These are phyloP conservation scores for Tiphia femorata DNA, from an alignment of 2,888 invertebrate species.

Conservation along the genomic window DNA sequence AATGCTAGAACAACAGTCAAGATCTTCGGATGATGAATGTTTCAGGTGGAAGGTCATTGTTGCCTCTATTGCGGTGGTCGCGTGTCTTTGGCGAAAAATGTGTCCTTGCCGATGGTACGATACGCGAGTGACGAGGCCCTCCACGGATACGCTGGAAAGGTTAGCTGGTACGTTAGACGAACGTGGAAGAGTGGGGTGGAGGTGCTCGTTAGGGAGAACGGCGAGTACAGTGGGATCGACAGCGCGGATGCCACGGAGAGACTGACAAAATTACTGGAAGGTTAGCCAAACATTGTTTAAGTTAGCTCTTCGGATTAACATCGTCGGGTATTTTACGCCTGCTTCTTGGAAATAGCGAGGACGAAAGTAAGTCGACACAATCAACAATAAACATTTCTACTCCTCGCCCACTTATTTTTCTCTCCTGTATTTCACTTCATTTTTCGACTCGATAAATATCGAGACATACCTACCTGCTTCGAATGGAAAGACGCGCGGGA, in stretches of 20 bases:
- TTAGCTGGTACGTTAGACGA: constrained; percentile 59
- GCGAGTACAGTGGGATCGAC: constrained; percentile 48
- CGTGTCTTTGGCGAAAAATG: constrained; percentile 37
- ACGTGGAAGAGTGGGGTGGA: constrained; percentile 48
- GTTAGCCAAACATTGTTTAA: no score
- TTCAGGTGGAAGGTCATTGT: constrained; percentile 64
- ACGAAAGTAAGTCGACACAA: no score
- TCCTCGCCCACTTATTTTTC: no score
- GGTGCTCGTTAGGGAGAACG: constrained; percentile 56
- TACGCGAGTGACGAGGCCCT: constrained; percentile 44
- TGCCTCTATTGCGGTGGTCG: constrained; percentile 63
- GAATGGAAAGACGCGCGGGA: no score
- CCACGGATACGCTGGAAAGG: constrained; percentile 26
- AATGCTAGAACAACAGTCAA: background rate
- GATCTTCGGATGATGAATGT: background rate
- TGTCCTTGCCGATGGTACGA: constrained; percentile 43
- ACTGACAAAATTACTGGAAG: constrained; percentile 18
- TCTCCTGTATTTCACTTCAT: no score
- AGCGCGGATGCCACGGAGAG: constrained; percentile 47
- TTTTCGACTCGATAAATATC: no score
- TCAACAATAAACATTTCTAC: no score
- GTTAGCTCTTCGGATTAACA: no score
- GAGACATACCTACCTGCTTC: no score
- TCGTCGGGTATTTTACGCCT: no score
- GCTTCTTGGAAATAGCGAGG: no score